Conservation (phyloP, 1,140 invertebrate genomes). For the Paralvinella palmiformis region DNA sequence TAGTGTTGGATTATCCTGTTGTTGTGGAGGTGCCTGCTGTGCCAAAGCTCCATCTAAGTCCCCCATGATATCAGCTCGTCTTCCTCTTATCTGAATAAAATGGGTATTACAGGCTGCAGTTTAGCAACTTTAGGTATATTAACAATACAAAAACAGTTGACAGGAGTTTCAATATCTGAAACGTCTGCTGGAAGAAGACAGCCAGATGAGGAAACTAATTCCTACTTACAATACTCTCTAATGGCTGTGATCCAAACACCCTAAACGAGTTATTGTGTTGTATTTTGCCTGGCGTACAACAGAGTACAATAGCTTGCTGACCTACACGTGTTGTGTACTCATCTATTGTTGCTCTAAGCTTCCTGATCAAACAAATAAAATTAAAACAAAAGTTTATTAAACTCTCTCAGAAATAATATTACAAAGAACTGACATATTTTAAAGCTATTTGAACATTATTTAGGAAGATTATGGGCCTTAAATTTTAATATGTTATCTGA, state of each 20-base stretch:
- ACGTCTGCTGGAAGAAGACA: no score
- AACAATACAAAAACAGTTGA: background rate
- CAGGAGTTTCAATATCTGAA: no score
- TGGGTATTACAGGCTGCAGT: background rate
- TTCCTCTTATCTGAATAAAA: constrained; percentile 65
- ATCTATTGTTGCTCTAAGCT: constrained; percentile 74
- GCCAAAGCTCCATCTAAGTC: constrained; percentile 87
- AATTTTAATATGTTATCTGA: no score
- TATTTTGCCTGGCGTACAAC: constrained; percentile 95
- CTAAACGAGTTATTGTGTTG: constrained; percentile 63
- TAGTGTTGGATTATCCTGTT: constrained; percentile 82
- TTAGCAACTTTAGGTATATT: background rate
- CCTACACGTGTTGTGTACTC: constrained; percentile 94
- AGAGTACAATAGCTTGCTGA: constrained; percentile 93
- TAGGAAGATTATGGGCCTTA: no score
- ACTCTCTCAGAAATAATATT: no score
- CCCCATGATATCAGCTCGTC: constrained; percentile 85
- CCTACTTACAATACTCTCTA: constrained; percentile 83
- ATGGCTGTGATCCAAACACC: constrained; percentile 92
- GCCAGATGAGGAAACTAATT: background rate
- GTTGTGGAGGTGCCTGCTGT: constrained; percentile 86
- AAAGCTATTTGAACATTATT: no score
- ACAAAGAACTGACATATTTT: no score
- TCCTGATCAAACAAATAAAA: no score
- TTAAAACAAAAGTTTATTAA: no score